Base-by-base conservation (phyloP, 1,140 invertebrate genomes). In the Patella vulgata region DNA sequence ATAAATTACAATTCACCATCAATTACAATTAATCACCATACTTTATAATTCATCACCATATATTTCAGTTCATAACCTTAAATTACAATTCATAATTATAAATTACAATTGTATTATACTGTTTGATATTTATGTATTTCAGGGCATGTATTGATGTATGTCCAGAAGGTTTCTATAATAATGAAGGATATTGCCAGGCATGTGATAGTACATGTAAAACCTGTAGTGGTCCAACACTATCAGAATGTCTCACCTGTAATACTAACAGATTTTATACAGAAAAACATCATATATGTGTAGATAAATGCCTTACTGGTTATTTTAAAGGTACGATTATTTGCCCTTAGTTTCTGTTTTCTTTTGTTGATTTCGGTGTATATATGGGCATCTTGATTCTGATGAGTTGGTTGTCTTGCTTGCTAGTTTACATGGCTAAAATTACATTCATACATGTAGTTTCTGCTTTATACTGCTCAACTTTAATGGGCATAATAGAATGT, bases 171-270 rank as follows among this genome's bases (percentile, higher is more conserved):
- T 67, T 53, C 42, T 74, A 69, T 46, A 14, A 23, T 8, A 14
- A 52, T 6, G 31, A 40, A 28, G 40, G 55, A 3, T 25, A 42
- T 28, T 95, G 93, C 80, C 87, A 88, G 14, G 86, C 88, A 8
- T 95, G 93, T 80, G 90, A 94, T 82, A 75, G 88, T 12, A 89
- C 89, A 8, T 96, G 93, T 81, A 91, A 90, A 68, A 93, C 92
- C 1, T 96, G 93, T 77, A 90, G 88, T 66, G 93, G 92, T 23
- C 88, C 90, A 5, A 88, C 88, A 27, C 89, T 91, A 69, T 87
- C 89, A 39, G 89, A 94, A 60, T 96, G 93, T 82, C 89, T 95
- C 39, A 89, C 90, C 14, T 95, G 93, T 82, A 87, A 87, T 44
- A 78, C 87, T 33, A 89, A 89, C 60, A 85, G 87, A 44, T 92